Conservation (phyloP, 2,888 invertebrate species). For the Habroteleia sp. region DNA sequence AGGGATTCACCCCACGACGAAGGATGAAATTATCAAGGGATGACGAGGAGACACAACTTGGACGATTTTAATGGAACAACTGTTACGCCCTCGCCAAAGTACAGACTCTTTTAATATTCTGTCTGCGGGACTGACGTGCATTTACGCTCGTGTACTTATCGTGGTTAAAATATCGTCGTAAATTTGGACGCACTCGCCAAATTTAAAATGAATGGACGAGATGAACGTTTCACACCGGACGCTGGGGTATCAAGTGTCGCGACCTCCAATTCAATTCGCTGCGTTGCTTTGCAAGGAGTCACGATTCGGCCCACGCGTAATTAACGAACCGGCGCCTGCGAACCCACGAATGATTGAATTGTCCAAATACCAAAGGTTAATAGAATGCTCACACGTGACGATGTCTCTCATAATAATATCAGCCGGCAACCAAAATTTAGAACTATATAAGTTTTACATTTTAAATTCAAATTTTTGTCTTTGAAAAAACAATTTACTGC, state of each 20-base stretch:
- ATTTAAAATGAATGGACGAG: too few relatives aligned
- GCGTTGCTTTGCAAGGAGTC: not conserved
- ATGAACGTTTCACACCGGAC: constrained; percentile 32
- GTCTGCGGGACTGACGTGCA: too few relatives aligned
- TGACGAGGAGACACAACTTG: too few relatives aligned
- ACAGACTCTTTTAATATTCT: constrained; percentile 12
- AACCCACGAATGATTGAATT: constrained; percentile 30
- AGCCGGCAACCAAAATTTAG: too few relatives aligned
- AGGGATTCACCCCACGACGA: constrained; percentile 59
- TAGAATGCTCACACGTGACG: constrained; percentile 23
- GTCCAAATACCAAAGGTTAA: constrained; percentile 36
- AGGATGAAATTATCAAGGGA: constrained; percentile 68
- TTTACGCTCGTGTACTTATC: too few relatives aligned
- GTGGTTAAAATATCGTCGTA: too few relatives aligned
- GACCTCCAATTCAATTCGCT: constrained; percentile 11
- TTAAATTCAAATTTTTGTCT: too few relatives aligned
- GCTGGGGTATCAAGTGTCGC: constrained; percentile 14
- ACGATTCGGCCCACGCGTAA: constrained; percentile 34
- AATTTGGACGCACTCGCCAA: too few relatives aligned
- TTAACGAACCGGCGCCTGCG: constrained; percentile 39
- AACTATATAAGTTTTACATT: too few relatives aligned
- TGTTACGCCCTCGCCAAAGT: constrained; percentile 61
- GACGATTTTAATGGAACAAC: constrained; percentile 77
- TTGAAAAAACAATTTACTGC: too few relatives aligned
- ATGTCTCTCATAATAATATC: too few relatives aligned